Conservation (phyloP, 2,888 invertebrate species). For the Glyphotaelius pellucidus region DNA sequence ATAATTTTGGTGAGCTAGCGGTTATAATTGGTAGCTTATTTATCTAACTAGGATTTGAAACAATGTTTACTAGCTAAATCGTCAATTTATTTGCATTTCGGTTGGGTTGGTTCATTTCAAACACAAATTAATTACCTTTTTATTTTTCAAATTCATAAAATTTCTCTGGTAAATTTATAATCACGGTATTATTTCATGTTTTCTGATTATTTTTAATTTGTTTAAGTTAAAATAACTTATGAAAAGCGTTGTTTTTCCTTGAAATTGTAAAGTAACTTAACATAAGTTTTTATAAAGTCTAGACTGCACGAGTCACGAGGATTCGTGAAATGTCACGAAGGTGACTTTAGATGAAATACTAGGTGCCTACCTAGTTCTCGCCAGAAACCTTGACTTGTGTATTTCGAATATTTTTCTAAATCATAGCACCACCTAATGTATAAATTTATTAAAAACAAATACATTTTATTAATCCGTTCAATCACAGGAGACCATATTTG, state of each 20-base stretch:
- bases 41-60: background rate
- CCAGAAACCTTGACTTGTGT: too few species aligned
- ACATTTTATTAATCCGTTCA: too few species aligned
- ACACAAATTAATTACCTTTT: background rate
- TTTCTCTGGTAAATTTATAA: background rate
- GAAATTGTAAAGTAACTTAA: background rate
- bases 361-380: too few species aligned
- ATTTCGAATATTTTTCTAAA: too few species aligned
- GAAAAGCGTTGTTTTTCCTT: background rate
- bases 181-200: background rate
- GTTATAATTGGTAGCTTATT: slow-evolving; percentile 18
- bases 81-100: background rate
- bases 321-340: background rate
- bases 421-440: too few species aligned
- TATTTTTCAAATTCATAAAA: background rate
- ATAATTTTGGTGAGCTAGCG: slow-evolving; percentile 11
- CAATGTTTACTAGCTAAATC: background rate
- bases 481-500: too few species aligned
- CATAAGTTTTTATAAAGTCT: background rate
- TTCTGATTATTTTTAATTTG: too few species aligned
- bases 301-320: background rate
- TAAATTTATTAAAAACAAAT: too few species aligned
- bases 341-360: background rate
- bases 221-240: background rate
- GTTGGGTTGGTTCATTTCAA: background rate